Base-by-base conservation (phyloP, 1,140 invertebrate species). In the Zaprionus vittiger region DNA sequence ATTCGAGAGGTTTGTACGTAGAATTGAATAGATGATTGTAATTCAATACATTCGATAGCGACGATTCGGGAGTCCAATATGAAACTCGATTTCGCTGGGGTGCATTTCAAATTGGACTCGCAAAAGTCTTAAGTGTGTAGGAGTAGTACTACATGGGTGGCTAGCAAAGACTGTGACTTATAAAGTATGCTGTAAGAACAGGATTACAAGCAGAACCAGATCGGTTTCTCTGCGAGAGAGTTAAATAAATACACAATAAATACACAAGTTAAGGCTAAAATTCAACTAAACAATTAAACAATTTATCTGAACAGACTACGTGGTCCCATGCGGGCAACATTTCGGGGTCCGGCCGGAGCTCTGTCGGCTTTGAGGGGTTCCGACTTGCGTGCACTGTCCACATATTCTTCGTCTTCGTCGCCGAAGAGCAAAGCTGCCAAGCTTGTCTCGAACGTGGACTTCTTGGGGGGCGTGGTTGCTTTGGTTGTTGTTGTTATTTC, bases 41-140 rank as follows among this genome's bases (percentile, higher is more conserved):
- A 72, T 55, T 81, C 61, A 62, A 73, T 70, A 67, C 56, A 77
- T 55, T 81, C 67, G 66, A 73, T 70, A 67, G 22, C 77, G 79
- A 91, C 91, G 87, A 92, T 91, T 92, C 91, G 91, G 80, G 84
- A 92, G 91, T 92, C 91, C 79, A 92, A 92, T 92, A 80, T 77
- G 91, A 92, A 92, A 91, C 44, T 69, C 41, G 26, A 55, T 4
- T 47, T n/a, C 2, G 12, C 15, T 6, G 38, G 12, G 15, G n/a
- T 52, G 12, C 26, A 54, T 75, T 92, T 92, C 91, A 77, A 81
- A 92, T 92, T 79, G 92, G 91, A 92, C 90, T 92, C 90, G 76
- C 91, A 92, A 92, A 92, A 92, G 83, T 80, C 80, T 41, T 71
- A 49, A 55, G 47, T 37, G 24, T 65, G n/a, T n/a, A n/a, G n/a